Base-by-base conservation (phyloP, 1,140 invertebrate genomes). In the Drosophila santomea region DNA sequence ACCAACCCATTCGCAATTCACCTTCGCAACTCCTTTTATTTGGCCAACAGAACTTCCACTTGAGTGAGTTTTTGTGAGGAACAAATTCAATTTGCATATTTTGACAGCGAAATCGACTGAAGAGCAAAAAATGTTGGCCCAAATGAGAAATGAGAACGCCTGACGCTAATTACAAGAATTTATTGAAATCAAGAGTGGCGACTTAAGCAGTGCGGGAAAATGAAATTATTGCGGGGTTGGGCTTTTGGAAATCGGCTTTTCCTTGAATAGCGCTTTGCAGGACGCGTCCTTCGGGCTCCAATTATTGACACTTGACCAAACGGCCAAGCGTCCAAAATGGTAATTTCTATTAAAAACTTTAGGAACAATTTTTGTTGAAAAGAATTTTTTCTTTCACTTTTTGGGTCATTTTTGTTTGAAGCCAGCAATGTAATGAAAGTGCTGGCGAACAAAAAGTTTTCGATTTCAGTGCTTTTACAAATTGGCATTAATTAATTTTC, bases 281-380 rank as follows among this genome's bases (percentile, higher is more conserved):
- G 48, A 28, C 71, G 54, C 52, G 54, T 47, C 60, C 48, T 52
- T 58, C 28, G 59, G 68, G 63, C 36, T 68, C 79, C 74, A 79
- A 78, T 86, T 86, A 88, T 86, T 86, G 83, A 86, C 83, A 86
- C 83, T 86, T 86, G 83, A 88, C 83, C 83, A 83, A 86, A 82
- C 82, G 82, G 74, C 66, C 83, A 69, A 79, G 75, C 66, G 66
- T 77, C 84, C 83, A 88, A 86, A 88, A 86, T 86, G 83, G 66
- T 86, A 86, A 86, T 88, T 86, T 83, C 83, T 88, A 88, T 86
- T 88, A 88, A 88, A 77, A 86, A 86, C 79, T 86, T 86, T 88
- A 75, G 62, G 51, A 66, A 68, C 55, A 67, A 82, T 72, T 81
- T 82, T 83, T 76, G 62, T 76, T 76, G 52, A 73, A 85, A 85